phyloP scores from a whole-genome alignment of 2,797 vertebrate species.

The Margarornis squamiger region DNA sequence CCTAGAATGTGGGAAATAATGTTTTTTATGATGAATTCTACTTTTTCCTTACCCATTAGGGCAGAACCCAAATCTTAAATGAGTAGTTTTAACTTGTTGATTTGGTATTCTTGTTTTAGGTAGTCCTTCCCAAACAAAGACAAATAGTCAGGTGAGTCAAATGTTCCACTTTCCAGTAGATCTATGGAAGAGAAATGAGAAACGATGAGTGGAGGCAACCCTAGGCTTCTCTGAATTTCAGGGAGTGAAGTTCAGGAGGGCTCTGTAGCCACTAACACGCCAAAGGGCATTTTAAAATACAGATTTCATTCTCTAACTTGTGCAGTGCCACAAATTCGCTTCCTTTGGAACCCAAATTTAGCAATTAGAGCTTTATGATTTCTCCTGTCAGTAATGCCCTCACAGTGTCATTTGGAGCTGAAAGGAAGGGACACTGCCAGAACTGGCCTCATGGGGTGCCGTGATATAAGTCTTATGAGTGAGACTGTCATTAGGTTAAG shows the following conservation, averaged over 20 bases:
- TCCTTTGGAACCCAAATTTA: background rate
- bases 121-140: background rate
- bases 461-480: background rate
- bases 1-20: background rate
- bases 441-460: background rate
- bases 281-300: background rate
- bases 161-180: background rate
- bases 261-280: background rate
- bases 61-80: background rate
- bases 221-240: background rate
- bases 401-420: background rate
- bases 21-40: background rate
- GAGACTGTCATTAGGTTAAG: background rate
- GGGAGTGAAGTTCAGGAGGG: background rate
- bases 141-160: constrained; percentile 37
- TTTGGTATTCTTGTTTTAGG: constrained; percentile 11
- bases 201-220: background rate
- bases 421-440: background rate
- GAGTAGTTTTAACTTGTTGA: background rate
- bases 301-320: background rate
- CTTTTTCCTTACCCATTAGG: background rate
- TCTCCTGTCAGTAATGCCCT: background rate
- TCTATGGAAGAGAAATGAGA: background rate
- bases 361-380: background rate
- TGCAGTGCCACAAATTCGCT: background rate